Base-by-base conservation (phyloP, 1,140 invertebrate genomes). In the Hylaeus anthracinus region DNA sequence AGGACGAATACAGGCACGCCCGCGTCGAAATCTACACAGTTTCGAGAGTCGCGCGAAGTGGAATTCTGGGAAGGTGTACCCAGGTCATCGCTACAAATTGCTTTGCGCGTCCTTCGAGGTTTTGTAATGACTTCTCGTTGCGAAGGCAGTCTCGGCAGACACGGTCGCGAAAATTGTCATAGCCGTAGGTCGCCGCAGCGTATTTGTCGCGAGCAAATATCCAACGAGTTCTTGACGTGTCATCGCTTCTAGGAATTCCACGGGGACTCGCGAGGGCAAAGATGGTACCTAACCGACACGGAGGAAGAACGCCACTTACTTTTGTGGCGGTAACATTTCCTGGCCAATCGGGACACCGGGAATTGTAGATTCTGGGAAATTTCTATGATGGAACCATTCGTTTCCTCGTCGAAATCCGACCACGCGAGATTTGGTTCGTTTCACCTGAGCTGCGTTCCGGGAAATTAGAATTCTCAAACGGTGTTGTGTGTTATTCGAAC, bases 141-240 rank as follows among this genome's bases (percentile, higher is more conserved):
- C 76, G 79, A 85, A 88, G 82, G 72, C 82, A 0, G 2, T 79
- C 77, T 2, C 14, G 12, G 26, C 26, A 26, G 26, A 26, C 74
- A 73, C 51, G 78, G 78, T 56, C 77, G 70, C 58, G 79, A 86
- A 87, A 86, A 88, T 74, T 65, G 85, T 64, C 72, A 60, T 83
- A 74, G 79, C 79, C 78, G 70, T 63, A 87, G 26, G 72, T 72
- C 72, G 74, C 67, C 72, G 60, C 55, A 51, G 83, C 72, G 56
- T 90, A 81, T 91, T 91, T 91, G 86, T 83, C 51, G 8, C 60
- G 58, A 64, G 78, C 83, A 91, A 90, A 90, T 90, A 90, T 80
- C 78, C 61, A 55, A 74, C 72, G 75, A 82, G 85, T 88, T 87
- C 81, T 80, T 80, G 81, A 80, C 61, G 76, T 86, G 80, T 84